Evolutionary conservation across 2,797 vertebrate genomes (phyloP).

Genomic region (Florisuga fusca): DNA sequence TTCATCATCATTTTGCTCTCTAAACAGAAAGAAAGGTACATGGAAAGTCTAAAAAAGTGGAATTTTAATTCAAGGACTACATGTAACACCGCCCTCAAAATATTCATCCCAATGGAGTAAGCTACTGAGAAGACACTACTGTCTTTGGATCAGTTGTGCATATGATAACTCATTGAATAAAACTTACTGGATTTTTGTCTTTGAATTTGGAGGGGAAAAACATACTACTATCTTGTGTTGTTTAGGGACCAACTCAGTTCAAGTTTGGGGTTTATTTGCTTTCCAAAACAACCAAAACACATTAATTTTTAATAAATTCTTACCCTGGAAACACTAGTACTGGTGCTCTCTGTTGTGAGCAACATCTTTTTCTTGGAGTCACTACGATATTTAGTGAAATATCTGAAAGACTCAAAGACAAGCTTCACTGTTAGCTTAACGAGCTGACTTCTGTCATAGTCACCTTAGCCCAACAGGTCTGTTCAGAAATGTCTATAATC

Average conservation of each 20-base stretch:
- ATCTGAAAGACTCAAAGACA: neutral
- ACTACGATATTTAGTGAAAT: neutral
- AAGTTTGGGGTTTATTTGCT: neutral
- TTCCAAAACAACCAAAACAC: neutral
- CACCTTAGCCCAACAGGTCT: slow-evolving; percentile 1
- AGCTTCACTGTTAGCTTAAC: neutral
- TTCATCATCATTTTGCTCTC: slow-evolving; percentile 25
- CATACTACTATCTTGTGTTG: neutral
- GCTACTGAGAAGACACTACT: neutral
- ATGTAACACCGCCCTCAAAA: neutral
- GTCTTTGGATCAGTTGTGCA: neutral
- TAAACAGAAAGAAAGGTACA: slow-evolving; percentile 30
- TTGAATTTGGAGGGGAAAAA: slow-evolving; percentile 14
- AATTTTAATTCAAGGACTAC: slow-evolving; percentile 36
- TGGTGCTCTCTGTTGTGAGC: neutral
- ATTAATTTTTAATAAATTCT: slow-evolving; percentile 5
- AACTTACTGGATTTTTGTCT: neutral
- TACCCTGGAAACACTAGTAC: neutral
- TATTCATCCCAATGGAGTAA: neutral
- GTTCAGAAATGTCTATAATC: slow-evolving; percentile 9
- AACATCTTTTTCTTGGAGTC: neutral
- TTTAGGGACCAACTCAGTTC: slow-evolving; percentile 1
- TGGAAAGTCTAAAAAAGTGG: slow-evolving; percentile 5
- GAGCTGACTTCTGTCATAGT: neutral
- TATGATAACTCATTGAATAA: slow-evolving; percentile 23